These are phyloP conservation scores for Cosmia pyralina DNA, from an alignment of 2,888 invertebrate genomes.

Conservation along the genomic window DNA sequence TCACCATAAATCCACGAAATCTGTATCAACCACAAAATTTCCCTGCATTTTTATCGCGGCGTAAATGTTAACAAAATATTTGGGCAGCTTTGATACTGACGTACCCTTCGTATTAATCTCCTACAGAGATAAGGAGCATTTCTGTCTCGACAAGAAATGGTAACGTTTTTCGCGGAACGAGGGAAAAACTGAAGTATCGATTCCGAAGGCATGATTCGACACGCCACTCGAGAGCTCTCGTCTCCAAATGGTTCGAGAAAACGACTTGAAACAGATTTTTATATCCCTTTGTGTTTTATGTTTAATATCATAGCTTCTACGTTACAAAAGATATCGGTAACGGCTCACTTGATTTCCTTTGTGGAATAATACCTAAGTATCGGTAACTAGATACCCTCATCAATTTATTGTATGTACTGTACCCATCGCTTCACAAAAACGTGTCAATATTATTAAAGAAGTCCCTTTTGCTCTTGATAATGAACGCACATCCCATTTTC, in stretches of 20 bases:
- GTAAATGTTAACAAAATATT: slow-evolving; percentile 67
- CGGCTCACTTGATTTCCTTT: slow-evolving; percentile 39
- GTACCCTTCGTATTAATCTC: slow-evolving; percentile 71
- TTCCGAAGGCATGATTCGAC: slow-evolving; percentile 73
- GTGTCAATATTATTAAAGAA: slow-evolving; percentile 13
- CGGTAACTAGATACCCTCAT: slow-evolving; percentile 12
- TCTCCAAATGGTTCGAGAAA: slow-evolving; percentile 62
- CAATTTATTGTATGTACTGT: slow-evolving; percentile 5
- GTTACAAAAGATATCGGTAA: slow-evolving; percentile 46
- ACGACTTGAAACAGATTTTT: slow-evolving; percentile 66
- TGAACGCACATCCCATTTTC: slow-evolving; percentile 21
- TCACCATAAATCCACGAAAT: slow-evolving; percentile 43
- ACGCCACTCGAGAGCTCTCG: slow-evolving; percentile 65
- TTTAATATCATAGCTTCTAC: slow-evolving; percentile 60
- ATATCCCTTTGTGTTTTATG: slow-evolving; percentile 65
- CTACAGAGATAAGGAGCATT: slow-evolving; percentile 69
- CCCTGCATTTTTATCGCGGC: slow-evolving; percentile 54
- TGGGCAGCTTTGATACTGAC: slow-evolving; percentile 60
- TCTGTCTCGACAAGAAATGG: slow-evolving; percentile 68
- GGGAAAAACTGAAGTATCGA: slow-evolving; percentile 78
- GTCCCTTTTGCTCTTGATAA: slow-evolving; percentile 17
- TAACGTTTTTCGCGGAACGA: slow-evolving; percentile 65
- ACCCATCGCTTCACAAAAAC: not conserved
- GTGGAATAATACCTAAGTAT: slow-evolving; percentile 35
- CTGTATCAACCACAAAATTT: slow-evolving; percentile 29